Evolutionary conservation across 2,888 invertebrate genomes (phyloP).

Genomic region (Meghimatium bilineatum): DNA sequence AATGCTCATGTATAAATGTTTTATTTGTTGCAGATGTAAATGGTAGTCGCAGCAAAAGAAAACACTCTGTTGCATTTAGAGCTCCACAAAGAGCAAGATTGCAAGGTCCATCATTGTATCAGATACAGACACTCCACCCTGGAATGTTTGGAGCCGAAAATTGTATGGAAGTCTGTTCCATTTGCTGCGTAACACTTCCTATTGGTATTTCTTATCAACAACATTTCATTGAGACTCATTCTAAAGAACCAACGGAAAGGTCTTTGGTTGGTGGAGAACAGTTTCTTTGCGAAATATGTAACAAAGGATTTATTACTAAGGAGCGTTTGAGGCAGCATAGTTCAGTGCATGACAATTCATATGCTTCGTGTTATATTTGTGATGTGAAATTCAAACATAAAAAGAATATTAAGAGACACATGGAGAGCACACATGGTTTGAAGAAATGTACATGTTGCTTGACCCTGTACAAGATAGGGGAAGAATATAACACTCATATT

Average conservation of each 20-base stretch:
- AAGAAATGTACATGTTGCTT: constrained; percentile 32
- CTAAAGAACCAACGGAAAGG: not conserved
- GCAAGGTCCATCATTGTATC: constrained; percentile 10
- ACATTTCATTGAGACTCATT: constrained; percentile 40
- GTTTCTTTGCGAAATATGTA: constrained; percentile 35
- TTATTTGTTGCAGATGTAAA: constrained; percentile 46
- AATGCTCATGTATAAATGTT: constrained; percentile 24
- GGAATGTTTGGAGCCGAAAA: constrained; percentile 8
- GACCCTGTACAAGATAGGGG: constrained; percentile 25
- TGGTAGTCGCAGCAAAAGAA: constrained; percentile 31
- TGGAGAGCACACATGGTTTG: constrained; percentile 35
- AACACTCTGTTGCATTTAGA: constrained; percentile 7
- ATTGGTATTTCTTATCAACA: constrained; percentile 37
- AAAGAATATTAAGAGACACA: constrained; percentile 44
- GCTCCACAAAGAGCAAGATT: not conserved
- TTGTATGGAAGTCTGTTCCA: constrained; percentile 36
- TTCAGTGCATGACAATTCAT: constrained; percentile 38
- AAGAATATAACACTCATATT: constrained; percentile 29
- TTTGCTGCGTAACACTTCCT: constrained; percentile 35
- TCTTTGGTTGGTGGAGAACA: not conserved
- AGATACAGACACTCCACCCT: not conserved
- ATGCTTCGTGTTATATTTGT: constrained; percentile 35
- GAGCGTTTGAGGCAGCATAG: constrained; percentile 39
- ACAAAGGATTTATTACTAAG: constrained; percentile 38
- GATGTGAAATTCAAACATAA: constrained; percentile 45